Evolutionary conservation across 2,113 vertebrate genomes (phyloP), one percentile per base, ranked within the genome.

Genomic region (Murina feae): DNA sequence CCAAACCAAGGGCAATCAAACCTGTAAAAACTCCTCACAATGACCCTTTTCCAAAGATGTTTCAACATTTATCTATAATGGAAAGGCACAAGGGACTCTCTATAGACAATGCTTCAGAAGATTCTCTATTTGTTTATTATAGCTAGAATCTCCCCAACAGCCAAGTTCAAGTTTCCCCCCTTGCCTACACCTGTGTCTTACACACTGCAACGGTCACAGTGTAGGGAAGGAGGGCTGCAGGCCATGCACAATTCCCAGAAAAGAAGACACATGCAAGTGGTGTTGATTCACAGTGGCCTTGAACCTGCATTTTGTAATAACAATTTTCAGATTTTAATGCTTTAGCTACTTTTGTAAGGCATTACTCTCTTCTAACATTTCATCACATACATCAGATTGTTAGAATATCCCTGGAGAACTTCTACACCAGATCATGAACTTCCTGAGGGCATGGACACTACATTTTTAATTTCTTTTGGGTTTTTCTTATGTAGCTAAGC

Each of bases 1-100:
- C 35, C 82, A 92, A 90, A 88, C 14, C 79, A 66, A 80, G 35
- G 58, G 39, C 53, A 28, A 25, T 39, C 44, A n/a, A 16, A 16
- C 65, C 28, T 6, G 3, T 79, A 79, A 82, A 82, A 71, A 42
- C 23, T 58, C 28, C 47, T 42, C 63, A 49, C 60, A 18, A 35
- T 30, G 30, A 65, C 68, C 4, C 66, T 72, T 71, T 58, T 35
- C 93, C 81, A 32, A 94, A 86, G 86, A 47, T 32, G 18, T 37
- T 95, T 60, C 74, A 72, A 60, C 37, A 80, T 42, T 28, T 86
- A 32, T 30, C 35, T 86, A 32, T n/a, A 28, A 32, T 0, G 6
- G 66, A 16, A 74, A 47, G 65, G 47, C 30, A 78, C 84, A 72
- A 82, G 2, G 20, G 35, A 30, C 23, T 65, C 23, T 58, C 35